Base-by-base conservation (phyloP, 2,113 vertebrate genomes). In the Lasiurus borealis region DNA sequence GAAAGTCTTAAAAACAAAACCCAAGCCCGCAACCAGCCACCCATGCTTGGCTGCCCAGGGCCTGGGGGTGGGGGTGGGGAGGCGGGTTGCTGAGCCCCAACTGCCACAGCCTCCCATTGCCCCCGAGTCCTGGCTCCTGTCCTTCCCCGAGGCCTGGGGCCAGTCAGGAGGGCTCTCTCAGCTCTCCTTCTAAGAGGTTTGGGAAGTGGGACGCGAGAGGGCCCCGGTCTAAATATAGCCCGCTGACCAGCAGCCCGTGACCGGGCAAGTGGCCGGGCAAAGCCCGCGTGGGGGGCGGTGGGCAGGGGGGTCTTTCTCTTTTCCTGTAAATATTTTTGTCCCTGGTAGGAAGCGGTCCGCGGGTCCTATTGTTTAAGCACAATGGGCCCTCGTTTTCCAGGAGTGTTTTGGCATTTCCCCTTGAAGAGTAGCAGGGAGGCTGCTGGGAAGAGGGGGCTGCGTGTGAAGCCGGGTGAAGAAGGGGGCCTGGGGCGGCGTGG, bases 281-380 rank as follows among this genome's bases (percentile, higher is more conserved):
- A 94, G 59, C 87, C 68, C 11, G 29, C 14, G 44, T 36, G 57
- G 2, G 10, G 66, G 2, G 16, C 16, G 27, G 29, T 13, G 82
- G 36, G 36, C 4, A 50, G 71, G 72, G 36, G 34, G 13, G 10
- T 72, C 73, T 3, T 91, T 94, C 84, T 96, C 78, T 94, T 96
- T 97, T 97, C 96, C 96, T 92, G 96, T 95, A 95, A 97, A 95
- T 97, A 96, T 97, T 97, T 97, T 97, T 94, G 72, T 91, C 93
- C 85, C 6, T 8, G 52, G 71, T 90, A 92, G 97, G 97, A 97
- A 97, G 93, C 91, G 5, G 88, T 4, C 54, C 85, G 27, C 0
- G 77, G 84, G 95, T 76, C 50, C 93, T 90, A 97, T 97, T 97
- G 97, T 97, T 88, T 46, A 27, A 84, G 91, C 8, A 97, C 97